Evolutionary conservation across 2,888 invertebrate genomes (phyloP).

Genomic region (Drosophila mulleri): DNA sequence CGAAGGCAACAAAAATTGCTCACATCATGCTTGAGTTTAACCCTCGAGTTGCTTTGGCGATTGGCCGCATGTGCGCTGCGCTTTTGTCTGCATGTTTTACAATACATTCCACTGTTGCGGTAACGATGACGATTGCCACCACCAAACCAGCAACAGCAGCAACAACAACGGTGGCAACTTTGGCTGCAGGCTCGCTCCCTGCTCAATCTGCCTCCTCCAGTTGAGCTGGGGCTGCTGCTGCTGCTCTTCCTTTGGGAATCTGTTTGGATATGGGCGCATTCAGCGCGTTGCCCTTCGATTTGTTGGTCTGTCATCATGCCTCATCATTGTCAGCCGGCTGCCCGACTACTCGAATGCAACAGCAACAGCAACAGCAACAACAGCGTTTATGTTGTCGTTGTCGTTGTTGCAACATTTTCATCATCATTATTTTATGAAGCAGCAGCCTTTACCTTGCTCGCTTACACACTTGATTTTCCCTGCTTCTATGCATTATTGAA

Average conservation of each 20-base stretch:
- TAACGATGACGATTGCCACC: conserved; percentile 80
- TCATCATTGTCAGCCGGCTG: conserved; percentile 78
- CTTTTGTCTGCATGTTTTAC: conserved; percentile 76
- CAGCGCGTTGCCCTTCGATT: conserved; percentile 70
- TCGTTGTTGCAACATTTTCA: conserved; percentile 77
- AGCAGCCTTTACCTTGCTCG: conserved; percentile 42
- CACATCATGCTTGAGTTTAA: conserved; percentile 55
- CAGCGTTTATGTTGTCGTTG: conserved; percentile 36
- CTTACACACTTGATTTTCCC: conserved; percentile 29
- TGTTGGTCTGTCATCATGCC: conserved; percentile 82
- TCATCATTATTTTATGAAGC: conserved; percentile 79
- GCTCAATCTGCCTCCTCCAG: neutral
- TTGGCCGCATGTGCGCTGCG: conserved; percentile 48
- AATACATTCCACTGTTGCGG: conserved; percentile 78
- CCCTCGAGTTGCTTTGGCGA: conserved; percentile 36
- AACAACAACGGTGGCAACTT: conserved; percentile 68
- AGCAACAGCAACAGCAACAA: conserved; percentile 14
- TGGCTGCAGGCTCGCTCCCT: conserved; percentile 63
- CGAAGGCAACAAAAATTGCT: conserved; percentile 36
- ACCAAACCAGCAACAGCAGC: conserved; percentile 46
- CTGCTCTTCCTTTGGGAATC: conserved; percentile 8
- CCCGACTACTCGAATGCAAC: conserved; percentile 10
- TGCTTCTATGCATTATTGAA: conserved; percentile 75
- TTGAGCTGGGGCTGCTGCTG: neutral
- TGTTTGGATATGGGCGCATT: conserved; percentile 55